Conservation (phyloP, 2,113 vertebrate species). For the Percopsis transmontana region DNA sequence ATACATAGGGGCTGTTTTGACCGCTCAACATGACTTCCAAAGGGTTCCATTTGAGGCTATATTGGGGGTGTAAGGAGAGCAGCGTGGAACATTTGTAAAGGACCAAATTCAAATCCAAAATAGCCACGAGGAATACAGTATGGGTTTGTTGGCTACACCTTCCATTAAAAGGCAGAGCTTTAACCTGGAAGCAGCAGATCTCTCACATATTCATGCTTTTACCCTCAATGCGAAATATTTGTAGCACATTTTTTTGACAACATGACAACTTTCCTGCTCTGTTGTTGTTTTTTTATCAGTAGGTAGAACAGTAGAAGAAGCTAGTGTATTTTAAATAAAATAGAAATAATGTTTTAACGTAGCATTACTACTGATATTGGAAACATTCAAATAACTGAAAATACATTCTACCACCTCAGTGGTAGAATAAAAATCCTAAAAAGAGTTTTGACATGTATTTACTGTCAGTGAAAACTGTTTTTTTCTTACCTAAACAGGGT, state of each 20-base stretch:
- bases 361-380: too few species aligned
- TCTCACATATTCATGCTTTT: not conserved
- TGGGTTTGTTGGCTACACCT: conserved; percentile 59
- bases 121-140: conserved; percentile 45
- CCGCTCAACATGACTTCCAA: conserved; percentile 38
- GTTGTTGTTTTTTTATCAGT: too few species aligned
- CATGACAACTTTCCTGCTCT: too few species aligned
- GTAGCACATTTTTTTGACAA: too few species aligned
- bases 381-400: too few species aligned
- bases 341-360: too few species aligned
- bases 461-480: not conserved
- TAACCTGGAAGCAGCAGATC: conserved; percentile 49
- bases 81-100: conserved; percentile 59
- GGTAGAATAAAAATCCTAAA: too few species aligned
- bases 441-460: not conserved
- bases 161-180: conserved; percentile 48
- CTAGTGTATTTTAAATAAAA: too few species aligned
- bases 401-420: too few species aligned
- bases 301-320: too few species aligned
- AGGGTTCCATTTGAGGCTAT: conserved; percentile 64
- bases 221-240: too few species aligned
- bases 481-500: conserved; percentile 41
- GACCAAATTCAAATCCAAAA: conserved; percentile 61
- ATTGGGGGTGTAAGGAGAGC: conserved; percentile 65
- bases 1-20: conserved; percentile 34